Evolutionary conservation across 2,113 vertebrate genomes (phyloP).

Genomic region (Steatornis caripensis): DNA sequence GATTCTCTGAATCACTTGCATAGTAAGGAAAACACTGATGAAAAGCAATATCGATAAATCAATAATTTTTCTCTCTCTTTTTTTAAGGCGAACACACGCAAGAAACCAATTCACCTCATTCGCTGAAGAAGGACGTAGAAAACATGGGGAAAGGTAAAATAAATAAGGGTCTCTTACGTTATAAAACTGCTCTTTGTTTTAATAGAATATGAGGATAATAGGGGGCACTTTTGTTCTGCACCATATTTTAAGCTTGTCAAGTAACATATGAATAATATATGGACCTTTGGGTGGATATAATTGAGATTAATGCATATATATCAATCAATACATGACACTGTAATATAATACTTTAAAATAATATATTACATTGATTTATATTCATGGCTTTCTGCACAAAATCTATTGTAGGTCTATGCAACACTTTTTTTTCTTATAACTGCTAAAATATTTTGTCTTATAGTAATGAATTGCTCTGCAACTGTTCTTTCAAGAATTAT

Average conservation of each 20-base stretch:
- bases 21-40: not conserved
- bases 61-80: not conserved
- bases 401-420: slow-evolving; percentile 73
- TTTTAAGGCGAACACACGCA: slow-evolving; percentile 85
- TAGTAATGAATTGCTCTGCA: slow-evolving; percentile 72
- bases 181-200: slow-evolving; percentile 63
- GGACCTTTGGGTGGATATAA: slow-evolving; percentile 82
- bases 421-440: slow-evolving; percentile 55
- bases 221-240: slow-evolving; percentile 74
- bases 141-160: slow-evolving; percentile 97
- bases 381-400: slow-evolving; percentile 84
- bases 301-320: slow-evolving; percentile 88
- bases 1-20: not conserved
- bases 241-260: slow-evolving; percentile 85
- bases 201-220: slow-evolving; percentile 70
- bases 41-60: not conserved
- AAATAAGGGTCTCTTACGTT: slow-evolving; percentile 49
- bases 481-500: slow-evolving; percentile 69
- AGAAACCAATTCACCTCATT: slow-evolving; percentile 83
- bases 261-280: slow-evolving; percentile 86
- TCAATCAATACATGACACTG: slow-evolving; percentile 85
- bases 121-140: slow-evolving; percentile 93
- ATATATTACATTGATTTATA: slow-evolving; percentile 89
- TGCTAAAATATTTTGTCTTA: slow-evolving; percentile 74
- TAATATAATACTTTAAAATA: slow-evolving; percentile 87